Conservation (phyloP, 2,797 vertebrate genomes). For the Hozukius guyotensis region DNA sequence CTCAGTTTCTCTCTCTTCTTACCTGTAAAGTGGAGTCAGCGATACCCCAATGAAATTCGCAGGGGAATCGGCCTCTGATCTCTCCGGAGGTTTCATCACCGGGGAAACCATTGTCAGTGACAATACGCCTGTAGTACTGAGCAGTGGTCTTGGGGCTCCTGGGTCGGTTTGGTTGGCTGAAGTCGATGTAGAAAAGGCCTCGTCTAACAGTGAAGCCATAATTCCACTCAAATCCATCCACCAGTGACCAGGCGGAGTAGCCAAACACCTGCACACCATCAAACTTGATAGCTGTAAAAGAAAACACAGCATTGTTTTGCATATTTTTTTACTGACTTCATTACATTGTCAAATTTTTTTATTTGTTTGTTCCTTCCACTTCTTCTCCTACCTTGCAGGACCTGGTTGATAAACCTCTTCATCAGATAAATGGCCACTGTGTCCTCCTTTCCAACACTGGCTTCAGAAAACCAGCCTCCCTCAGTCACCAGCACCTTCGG, state of each 20-base stretch:
- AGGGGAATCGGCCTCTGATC: slow-evolving; percentile 88
- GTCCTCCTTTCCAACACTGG: slow-evolving; percentile 88
- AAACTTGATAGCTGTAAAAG: slow-evolving; percentile 84
- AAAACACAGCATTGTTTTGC: slow-evolving; percentile 1
- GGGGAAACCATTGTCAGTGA: slow-evolving; percentile 89
- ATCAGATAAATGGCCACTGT: slow-evolving; percentile 91
- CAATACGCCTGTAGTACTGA: slow-evolving; percentile 88
- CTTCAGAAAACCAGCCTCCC: slow-evolving; percentile 94
- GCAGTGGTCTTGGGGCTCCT: slow-evolving; percentile 92
- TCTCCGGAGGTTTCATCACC: slow-evolving; percentile 58
- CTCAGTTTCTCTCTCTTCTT: slow-evolving; percentile 40
- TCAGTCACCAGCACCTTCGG: slow-evolving; percentile 89
- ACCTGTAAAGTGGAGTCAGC: slow-evolving; percentile 93
- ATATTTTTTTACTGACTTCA: background rate
- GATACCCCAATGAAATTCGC: slow-evolving; percentile 94
- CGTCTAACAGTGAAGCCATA: slow-evolving; percentile 86
- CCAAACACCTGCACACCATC: slow-evolving; percentile 90
- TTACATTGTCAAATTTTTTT: background rate
- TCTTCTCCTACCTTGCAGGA: slow-evolving; percentile 89
- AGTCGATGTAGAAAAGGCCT: slow-evolving; percentile 93
- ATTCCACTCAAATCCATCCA: slow-evolving; percentile 97
- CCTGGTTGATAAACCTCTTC: slow-evolving; percentile 94
- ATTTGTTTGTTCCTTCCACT: background rate
- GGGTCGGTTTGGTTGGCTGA: slow-evolving; percentile 81
- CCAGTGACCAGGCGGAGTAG: slow-evolving; percentile 93